Conservation (phyloP, 2,888 invertebrate species). For the Geotrupes spiniger region DNA sequence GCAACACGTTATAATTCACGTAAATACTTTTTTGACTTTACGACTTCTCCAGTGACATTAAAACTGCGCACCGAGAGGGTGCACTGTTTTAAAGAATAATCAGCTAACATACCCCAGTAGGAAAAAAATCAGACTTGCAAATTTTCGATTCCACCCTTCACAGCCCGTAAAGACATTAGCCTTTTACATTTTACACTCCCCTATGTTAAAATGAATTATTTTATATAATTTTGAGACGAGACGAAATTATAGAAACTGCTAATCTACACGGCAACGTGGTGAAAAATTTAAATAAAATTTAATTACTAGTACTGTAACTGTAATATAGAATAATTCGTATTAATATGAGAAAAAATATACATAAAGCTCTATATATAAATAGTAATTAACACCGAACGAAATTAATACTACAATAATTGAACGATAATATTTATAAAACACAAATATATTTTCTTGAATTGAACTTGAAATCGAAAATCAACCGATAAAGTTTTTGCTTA, state of each 20-base stretch:
- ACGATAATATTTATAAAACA: too few relatives aligned
- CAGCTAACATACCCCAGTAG: constrained; percentile 16
- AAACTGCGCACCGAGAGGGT: constrained; percentile 10
- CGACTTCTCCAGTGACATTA: constrained; percentile 7
- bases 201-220: constrained; percentile 10
- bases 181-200: constrained; percentile 17
- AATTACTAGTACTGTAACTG: too few relatives aligned
- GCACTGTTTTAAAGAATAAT: constrained; percentile 25
- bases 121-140: constrained; percentile 27
- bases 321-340: too few relatives aligned
- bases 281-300: neutral
- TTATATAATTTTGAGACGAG: constrained; percentile 8
- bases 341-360: too few relatives aligned
- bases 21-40: constrained; percentile 14
- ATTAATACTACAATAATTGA: too few relatives aligned
- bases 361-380: too few relatives aligned
- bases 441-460: too few relatives aligned
- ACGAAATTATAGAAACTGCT: constrained; percentile 8
- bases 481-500: neutral
- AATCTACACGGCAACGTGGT: neutral
- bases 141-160: constrained; percentile 19
- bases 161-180: constrained; percentile 18
- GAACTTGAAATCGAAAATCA: neutral
- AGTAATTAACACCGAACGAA: too few relatives aligned
- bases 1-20: neutral